Evolutionary conservation across 2,797 vertebrate genomes (phyloP).

Genomic region (Hyperoplus immaculatus): DNA sequence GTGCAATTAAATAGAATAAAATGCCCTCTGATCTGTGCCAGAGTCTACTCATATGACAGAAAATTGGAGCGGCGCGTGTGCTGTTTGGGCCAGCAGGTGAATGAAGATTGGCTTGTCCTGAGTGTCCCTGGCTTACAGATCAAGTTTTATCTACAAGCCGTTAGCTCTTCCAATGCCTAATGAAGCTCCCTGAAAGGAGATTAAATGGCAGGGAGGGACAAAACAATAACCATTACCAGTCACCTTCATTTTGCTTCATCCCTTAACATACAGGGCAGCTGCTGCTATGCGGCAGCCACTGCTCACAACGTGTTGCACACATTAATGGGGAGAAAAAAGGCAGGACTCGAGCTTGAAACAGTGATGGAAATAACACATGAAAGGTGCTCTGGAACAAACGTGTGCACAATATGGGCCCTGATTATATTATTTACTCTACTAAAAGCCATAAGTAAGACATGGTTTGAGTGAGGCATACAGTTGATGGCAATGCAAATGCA

Average conservation of each 20-base stretch:
- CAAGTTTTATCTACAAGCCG: conserved; percentile 81
- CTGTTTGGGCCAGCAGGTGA: conserved; percentile 61
- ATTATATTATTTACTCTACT: conserved; percentile 34
- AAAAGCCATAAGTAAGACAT: conserved; percentile 15
- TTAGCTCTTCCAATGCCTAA: conserved; percentile 79
- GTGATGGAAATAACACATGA: conserved; percentile 43
- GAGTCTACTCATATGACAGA: conserved; percentile 51
- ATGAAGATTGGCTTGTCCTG: conserved; percentile 75
- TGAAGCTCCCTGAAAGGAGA: conserved; percentile 83
- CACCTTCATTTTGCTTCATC: conserved; percentile 81
- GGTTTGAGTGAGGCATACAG: conserved; percentile 18
- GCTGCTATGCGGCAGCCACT: conserved; percentile 54
- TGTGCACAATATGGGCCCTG: conserved; percentile 1
- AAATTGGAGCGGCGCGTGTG: conserved; percentile 46
- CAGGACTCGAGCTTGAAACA: conserved; percentile 46
- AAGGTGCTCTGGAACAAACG: conserved; percentile 8
- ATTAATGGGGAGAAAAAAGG: conserved; percentile 27
- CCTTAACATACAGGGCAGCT: conserved; percentile 62
- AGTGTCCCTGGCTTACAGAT: conserved; percentile 79
- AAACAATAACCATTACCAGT: conserved; percentile 85
- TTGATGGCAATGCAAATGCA: conserved; percentile 42
- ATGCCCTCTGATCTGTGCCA: conserved; percentile 37
- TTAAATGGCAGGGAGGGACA: conserved; percentile 82
- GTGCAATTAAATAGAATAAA: conserved; percentile 16
- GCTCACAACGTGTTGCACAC: conserved; percentile 42